A percentile compares a stretch with the other conserved stretches of the same genome.
Evolutionary conservation across 2,888 invertebrate species (phyloP).

Genomic region (Drosophila anomelani): DNA sequence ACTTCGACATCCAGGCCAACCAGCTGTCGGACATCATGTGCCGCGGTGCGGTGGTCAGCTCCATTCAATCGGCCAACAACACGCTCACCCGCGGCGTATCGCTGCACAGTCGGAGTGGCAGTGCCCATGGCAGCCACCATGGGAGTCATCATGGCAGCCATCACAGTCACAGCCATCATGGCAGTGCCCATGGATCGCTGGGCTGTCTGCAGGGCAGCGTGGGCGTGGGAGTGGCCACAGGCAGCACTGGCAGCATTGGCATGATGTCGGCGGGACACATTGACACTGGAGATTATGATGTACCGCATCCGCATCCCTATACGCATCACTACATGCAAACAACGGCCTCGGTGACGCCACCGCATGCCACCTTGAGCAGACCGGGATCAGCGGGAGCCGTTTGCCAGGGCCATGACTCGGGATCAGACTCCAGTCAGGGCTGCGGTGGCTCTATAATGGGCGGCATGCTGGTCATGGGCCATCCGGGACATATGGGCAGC

Average conservation of each 20-base stretch:
- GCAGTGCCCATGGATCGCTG: constrained; percentile 80
- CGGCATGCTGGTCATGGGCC: constrained; percentile 76
- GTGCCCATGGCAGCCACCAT: constrained; percentile 73
- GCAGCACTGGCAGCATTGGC: constrained; percentile 81
- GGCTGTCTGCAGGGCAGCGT: constrained; percentile 80
- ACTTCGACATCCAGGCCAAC: constrained; percentile 85
- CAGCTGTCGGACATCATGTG: constrained; percentile 85
- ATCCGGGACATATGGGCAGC: constrained; percentile 76
- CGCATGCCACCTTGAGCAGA: constrained; percentile 84
- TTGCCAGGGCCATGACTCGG: constrained; percentile 84
- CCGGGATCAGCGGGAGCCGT: constrained; percentile 84
- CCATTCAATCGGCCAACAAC: constrained; percentile 85
- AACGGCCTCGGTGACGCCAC: constrained; percentile 84
- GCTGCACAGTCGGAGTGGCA: constrained; percentile 83
- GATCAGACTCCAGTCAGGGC: constrained; percentile 84
- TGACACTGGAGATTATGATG: constrained; percentile 85
- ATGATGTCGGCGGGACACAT: constrained; percentile 83
- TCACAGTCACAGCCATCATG: constrained; percentile 79
- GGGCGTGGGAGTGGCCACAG: constrained; percentile 66
- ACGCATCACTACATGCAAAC: constrained; percentile 85
- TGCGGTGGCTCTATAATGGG: constrained; percentile 84
- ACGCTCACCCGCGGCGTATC: constrained; percentile 84
- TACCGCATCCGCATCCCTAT: constrained; percentile 85
- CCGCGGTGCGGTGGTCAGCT: constrained; percentile 85
- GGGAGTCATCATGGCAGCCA: constrained; percentile 70